Evolutionary conservation across 1,140 invertebrate species (phyloP), one percentile per base, ranked within the genome.

Genomic region (Drosophila subpulchrella): DNA sequence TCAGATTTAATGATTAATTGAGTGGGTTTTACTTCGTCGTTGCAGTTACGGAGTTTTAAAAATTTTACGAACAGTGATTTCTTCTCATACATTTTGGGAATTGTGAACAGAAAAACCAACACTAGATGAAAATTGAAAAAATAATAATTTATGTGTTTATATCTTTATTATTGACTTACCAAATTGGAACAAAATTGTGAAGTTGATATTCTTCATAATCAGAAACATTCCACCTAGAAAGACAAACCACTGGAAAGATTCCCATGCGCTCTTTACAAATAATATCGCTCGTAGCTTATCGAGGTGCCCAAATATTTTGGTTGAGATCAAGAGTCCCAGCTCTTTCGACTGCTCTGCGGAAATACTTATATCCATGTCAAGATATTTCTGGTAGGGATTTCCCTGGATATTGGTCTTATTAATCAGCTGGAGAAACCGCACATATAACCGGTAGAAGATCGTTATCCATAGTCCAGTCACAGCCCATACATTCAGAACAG

Each of bases 311-410:
- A 0, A 13, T 3, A 17, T 10, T 15, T 65, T 27, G 20, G 5
- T 34, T 17, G 17, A 7, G 24, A 51, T 7, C 12, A 66, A n/a
- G 2, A 11, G 3, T n/a, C 11, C 6, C 2, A 65, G 1, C 11
- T 42, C 46, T 13, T 44, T 38, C 0, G 55, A 24, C 13, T 20
- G 24, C 17, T 59, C 20, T 20, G n/a, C 8, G 4, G 70, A 39
- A 3, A 73, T 60, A 17, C 5, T 39, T 0, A 73, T n/a, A 11
- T 72, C 34, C 24, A 47, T 17, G 12, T 73, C 55, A 17, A 73
- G 11, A 39, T 72, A 53, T 11, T 27, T n/a, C 15, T 50, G 15
- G 5, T 39, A 60, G 4, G 50, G 20, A 50, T 63, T 50, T 6
- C 32, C 41, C 6, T 30, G 36, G 5, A 41, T 27, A 4, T 39